Percentiles rank a stretch among this genome's conserved stretches.
Conservation (phyloP, 1,140 invertebrate species). For the Dryas iulia region DNA sequence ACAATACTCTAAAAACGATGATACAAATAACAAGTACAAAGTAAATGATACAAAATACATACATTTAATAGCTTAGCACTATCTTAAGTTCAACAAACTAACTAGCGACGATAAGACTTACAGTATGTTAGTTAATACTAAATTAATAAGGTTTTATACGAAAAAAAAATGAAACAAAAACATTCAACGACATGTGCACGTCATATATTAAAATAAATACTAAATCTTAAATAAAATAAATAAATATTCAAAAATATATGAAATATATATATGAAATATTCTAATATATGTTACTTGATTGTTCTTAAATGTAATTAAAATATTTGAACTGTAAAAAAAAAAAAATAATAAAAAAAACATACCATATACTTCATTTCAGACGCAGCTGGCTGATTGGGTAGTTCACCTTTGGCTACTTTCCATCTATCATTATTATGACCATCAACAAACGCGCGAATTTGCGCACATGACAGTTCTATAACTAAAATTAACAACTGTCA, state of each 20-base stretch:
- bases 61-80: not conserved
- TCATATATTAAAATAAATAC: too few relatives aligned
- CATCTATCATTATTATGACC: constrained; percentile 56
- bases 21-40: too few relatives aligned
- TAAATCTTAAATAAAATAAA: too few relatives aligned
- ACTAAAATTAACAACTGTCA: constrained; percentile 40
- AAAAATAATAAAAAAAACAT: constrained; percentile 14
- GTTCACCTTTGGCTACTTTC: constrained; percentile 44
- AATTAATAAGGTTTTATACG: not conserved
- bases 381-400: constrained; percentile 55
- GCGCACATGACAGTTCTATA: constrained; percentile 47
- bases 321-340: too few relatives aligned
- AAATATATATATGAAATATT: too few relatives aligned
- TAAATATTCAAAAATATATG: too few relatives aligned
- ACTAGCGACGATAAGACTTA: too few relatives aligned
- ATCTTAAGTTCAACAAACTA: not conserved
- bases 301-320: too few relatives aligned
- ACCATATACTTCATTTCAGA: constrained; percentile 62
- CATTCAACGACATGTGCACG: too few relatives aligned
- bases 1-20: too few relatives aligned
- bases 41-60: not conserved
- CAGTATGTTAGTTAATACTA: not conserved
- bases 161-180: too few relatives aligned
- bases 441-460: constrained; percentile 54
- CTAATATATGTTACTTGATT: too few relatives aligned